Evolutionary conservation across 2,113 vertebrate genomes (phyloP), one percentile per base, ranked within the genome.

Genomic region (Paramormyrops kingsleyae): DNA sequence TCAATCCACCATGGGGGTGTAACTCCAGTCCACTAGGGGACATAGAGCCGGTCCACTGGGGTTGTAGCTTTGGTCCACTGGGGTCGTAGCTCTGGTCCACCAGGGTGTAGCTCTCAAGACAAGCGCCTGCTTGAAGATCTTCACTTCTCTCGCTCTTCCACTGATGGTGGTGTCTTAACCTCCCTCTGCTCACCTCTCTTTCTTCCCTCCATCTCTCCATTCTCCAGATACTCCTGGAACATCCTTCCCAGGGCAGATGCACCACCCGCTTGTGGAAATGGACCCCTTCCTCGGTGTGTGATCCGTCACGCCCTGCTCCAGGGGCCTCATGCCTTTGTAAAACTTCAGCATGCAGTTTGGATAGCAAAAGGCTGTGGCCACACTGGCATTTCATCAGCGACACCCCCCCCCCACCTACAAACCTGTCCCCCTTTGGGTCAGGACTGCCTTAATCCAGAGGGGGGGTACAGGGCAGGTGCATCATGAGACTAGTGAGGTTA

Each of bases 301-400:
- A 96, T 97, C 94, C 95, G 93, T 93, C 94, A 96, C 95, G 96
- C 35, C 46, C 66, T 13, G 59, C n/a, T 4, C n/a, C 24, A 8
- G 59, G 24, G 56, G 59, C 2, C 24, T 24, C 5, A 59, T 19
- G 10, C 46, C 88, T 53, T 89, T 70, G 24, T 97, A 97, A 97
- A 96, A 96, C 97, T 99, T 99, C 99, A 99, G 98, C 99, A 99
- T 99, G 97, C 98, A 99, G 99, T 99, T 99, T 99, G 98, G 98
- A 99, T 99, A 21, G 53, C 53, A 56, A 56, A 50, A 98, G 99
- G 98, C 98, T 99, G 98, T 98, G 97, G 97, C 97, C 97, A 96
- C 95, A 96, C 97, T 97, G 96, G 97, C 98, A 98, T 98, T 99
- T 99, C 97, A 98, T 98, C 98, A 98, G 97, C 96, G 97, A 96